Conservation (phyloP, 2,888 invertebrate genomes). For the Leptothorax acervorum region DNA sequence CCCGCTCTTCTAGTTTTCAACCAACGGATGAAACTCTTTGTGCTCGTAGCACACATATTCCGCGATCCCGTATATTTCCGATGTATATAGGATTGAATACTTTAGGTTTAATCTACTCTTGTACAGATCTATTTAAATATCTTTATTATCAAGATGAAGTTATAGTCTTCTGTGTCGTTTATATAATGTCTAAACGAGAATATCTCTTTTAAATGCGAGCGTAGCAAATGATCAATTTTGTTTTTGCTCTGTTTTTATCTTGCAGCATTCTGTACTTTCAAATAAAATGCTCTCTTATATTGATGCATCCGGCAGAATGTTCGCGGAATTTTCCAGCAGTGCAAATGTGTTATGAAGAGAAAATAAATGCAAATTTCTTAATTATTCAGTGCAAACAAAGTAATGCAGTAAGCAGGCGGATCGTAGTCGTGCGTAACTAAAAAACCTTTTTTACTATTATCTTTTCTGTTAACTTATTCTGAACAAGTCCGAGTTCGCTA, state of each 20-base stretch:
- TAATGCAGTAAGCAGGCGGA: conserved; percentile 19
- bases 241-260: background rate
- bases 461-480: conserved; percentile 8
- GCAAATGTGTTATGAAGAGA: conserved; percentile 11
- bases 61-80: conserved; percentile 46
- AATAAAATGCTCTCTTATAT: conserved; percentile 11
- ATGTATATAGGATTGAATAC: conserved; percentile 25
- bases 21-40: conserved; percentile 64
- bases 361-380: conserved; percentile 43
- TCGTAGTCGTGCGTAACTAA: conserved; percentile 4
- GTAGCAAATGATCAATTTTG: background rate
- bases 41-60: conserved; percentile 22
- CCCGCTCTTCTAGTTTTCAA: conserved; percentile 74
- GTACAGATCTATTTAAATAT: background rate
- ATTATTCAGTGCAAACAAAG: conserved; percentile 42
- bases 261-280: background rate
- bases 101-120: background rate
- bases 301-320: background rate
- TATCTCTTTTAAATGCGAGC: background rate
- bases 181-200: background rate
- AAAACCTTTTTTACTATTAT: conserved; percentile 14
- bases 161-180: background rate
- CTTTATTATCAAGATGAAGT: background rate
- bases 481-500: background rate
- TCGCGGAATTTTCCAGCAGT: background rate